Base-by-base conservation (phyloP, 1,140 invertebrate species). In the Drosophila punjabiensis region DNA sequence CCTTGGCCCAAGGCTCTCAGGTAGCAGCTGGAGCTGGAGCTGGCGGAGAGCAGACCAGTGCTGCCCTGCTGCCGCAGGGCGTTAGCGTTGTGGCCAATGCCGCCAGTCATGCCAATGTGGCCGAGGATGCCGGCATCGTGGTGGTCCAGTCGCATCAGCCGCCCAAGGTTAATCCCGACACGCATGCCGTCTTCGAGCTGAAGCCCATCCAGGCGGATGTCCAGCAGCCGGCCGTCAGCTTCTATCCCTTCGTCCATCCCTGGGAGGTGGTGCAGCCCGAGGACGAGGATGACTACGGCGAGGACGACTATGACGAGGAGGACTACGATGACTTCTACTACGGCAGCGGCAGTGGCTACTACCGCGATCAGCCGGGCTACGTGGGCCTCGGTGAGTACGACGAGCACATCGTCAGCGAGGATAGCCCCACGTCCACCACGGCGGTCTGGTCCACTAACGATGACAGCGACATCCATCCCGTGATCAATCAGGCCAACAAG, bases 151-250 rank as follows among this genome's bases (percentile, higher is more conserved):
- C 85, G 0, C 69, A 91, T 48, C 76, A 71, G 50, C 91, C 91
- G 8, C 91, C 91, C 47, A 91, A 92, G 32, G 91, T 92, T 3
- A 88, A 92, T 80, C 91, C 91, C 28, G 77, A 81, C 32, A 92
- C 91, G 0, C 91, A 92, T 53, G 91, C 91, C 1, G 91, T 92
- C 10, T 92, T 92, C 50, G 91, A 92, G 63, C 70, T 92, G 61
- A 80, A 81, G 55, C 91, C 91, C 6, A 63, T 91, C n/a, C 59
- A 70, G 13, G 50, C 58, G 18, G 61, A 75, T 7, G 32, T 14
- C 6, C 24, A 20, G 3, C 67, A 68, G 18, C 37, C 67, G 33
- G 47, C 64, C 10, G 28, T 70, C 2, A 28, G 67, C 64, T 76
- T 48, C 24, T 78, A 78, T 62, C 76, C 76, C 5, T 78, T 78